These are phyloP conservation scores for Idaea aversata DNA, from an alignment of 2,888 invertebrate genomes.

Conservation along the genomic window DNA sequence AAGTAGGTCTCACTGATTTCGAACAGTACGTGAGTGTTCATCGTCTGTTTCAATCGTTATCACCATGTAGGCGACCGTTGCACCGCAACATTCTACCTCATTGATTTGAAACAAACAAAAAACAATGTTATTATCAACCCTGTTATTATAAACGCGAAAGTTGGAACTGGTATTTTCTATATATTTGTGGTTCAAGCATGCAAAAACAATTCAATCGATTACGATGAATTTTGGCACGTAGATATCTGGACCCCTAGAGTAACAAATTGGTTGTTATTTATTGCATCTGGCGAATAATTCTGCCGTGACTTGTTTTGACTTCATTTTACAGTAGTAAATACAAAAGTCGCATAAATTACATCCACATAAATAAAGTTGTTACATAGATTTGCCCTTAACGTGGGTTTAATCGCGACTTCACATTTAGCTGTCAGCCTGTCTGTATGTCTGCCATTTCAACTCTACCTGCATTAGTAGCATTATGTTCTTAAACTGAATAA, in stretches of 20 bases:
- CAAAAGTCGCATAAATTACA: not conserved
- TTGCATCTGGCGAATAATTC: not conserved
- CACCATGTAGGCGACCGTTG: not conserved
- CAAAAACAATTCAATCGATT: too few species aligned
- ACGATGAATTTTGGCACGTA: too few species aligned
- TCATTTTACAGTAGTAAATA: not conserved
- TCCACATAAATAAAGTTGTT: not conserved
- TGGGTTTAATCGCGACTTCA: not conserved
- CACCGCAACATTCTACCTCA: not conserved
- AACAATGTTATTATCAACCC: too few species aligned
- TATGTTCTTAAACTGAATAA: not conserved
- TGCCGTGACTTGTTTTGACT: not conserved
- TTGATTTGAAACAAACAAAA: too few species aligned
- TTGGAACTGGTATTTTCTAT: too few species aligned
- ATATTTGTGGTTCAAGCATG: too few species aligned
- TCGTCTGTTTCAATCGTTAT: not conserved
- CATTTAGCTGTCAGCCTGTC: slow-evolving; percentile 1
- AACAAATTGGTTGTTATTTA: too few species aligned
- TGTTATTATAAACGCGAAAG: too few species aligned
- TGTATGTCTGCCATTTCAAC: not conserved
- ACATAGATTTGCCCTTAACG: not conserved
- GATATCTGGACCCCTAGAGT: too few species aligned
- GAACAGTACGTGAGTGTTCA: not conserved
- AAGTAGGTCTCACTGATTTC: not conserved
- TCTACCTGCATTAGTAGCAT: not conserved